Conservation (phyloP, 2,888 invertebrate genomes). For the Endotricha flammealis region DNA sequence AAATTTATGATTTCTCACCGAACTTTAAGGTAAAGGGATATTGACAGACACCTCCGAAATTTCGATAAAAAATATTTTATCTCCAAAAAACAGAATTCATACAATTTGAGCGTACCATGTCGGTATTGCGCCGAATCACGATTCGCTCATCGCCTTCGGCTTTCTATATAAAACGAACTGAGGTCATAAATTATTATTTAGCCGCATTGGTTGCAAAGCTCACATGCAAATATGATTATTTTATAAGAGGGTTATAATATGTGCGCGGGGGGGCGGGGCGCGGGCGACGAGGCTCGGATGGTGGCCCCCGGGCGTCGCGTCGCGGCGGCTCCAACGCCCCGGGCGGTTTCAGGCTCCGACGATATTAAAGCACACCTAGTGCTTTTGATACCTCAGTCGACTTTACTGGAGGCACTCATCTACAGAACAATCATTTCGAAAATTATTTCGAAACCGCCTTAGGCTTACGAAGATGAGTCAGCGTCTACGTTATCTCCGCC, state of each 20-base stretch:
- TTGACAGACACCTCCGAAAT: neutral
- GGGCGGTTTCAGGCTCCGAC: constrained; percentile 21
- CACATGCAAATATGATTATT: constrained; percentile 31
- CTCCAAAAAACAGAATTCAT: constrained; percentile 11
- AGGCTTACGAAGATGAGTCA: constrained; percentile 32
- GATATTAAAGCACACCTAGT: constrained; percentile 49
- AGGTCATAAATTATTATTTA: constrained; percentile 48
- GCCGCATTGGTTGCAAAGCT: constrained; percentile 34
- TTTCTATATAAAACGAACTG: constrained; percentile 34
- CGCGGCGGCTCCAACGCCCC: constrained; percentile 2
- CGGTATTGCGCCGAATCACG: constrained; percentile 31
- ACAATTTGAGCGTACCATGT: constrained; percentile 15
- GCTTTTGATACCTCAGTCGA: constrained; percentile 45
- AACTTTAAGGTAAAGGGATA: too few species aligned
- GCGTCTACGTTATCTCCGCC: constrained; percentile 16
- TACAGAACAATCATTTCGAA: constrained; percentile 69
- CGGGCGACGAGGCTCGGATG: constrained; percentile 21
- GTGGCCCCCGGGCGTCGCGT: constrained; percentile 9
- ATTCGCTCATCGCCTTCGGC: constrained; percentile 34
- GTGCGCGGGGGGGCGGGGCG: constrained; percentile 4
- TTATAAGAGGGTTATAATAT: constrained; percentile 16
- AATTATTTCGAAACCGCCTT: constrained; percentile 62
- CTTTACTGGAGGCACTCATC: constrained; percentile 51
- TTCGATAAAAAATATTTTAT: neutral
- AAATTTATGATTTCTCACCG: too few species aligned